phyloP scores from a whole-genome alignment of 2,888 invertebrate species.

The Pheosia gnoma region DNA sequence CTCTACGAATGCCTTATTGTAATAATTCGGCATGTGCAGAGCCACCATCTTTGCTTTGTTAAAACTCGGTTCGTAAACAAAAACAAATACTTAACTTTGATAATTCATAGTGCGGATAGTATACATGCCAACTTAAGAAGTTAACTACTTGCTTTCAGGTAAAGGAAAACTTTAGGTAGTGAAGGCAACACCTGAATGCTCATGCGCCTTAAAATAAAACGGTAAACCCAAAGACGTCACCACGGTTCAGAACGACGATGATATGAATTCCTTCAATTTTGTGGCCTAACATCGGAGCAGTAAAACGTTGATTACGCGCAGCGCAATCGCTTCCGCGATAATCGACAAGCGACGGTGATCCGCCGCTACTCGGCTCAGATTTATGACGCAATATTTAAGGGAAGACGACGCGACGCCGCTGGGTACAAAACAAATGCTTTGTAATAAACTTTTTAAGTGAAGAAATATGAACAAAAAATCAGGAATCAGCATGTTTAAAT shows the following conservation, averaged over 20 bases:
- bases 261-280: background rate
- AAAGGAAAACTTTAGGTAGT: too few species aligned
- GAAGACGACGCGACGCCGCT: constrained; percentile 45
- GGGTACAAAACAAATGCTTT: constrained; percentile 42
- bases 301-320: constrained; percentile 5
- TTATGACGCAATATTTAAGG: constrained; percentile 69
- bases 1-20: too few species aligned
- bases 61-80: too few species aligned
- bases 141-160: too few species aligned
- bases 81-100: too few species aligned
- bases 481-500: constrained; percentile 28
- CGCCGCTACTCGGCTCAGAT: constrained; percentile 56
- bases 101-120: too few species aligned
- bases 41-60: too few species aligned
- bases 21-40: too few species aligned
- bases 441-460: constrained; percentile 40
- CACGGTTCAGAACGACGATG: background rate
- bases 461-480: constrained; percentile 25
- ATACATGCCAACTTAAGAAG: too few species aligned
- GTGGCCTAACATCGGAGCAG: background rate
- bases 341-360: constrained; percentile 72
- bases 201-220: too few species aligned
- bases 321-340: constrained; percentile 45
- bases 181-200: too few species aligned
- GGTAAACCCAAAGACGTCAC: too few species aligned